Percentiles rank a stretch among this genome's conserved stretches.
Conservation (phyloP, 2,797 vertebrate species). For the Microcaecilia unicolor region DNA sequence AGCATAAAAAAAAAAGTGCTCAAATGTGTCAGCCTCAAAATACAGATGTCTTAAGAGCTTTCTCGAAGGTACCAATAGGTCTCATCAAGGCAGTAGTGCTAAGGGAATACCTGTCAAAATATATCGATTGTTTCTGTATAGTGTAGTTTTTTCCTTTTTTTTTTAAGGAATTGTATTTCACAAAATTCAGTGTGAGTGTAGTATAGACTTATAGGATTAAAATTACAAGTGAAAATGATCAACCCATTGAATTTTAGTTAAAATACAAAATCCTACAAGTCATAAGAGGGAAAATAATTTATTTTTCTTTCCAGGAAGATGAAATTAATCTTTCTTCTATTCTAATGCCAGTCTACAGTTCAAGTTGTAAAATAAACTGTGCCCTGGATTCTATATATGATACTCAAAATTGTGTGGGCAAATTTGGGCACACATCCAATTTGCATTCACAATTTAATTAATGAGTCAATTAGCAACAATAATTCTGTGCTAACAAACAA, state of each 20-base stretch:
- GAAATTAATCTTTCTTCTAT: too few species aligned
- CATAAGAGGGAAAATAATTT: too few species aligned
- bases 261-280: background rate
- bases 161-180: slow-evolving; percentile 16
- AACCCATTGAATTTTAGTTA: background rate
- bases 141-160: slow-evolving; percentile 1
- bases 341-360: too few species aligned
- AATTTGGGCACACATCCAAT: too few species aligned
- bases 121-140: slow-evolving; percentile 15
- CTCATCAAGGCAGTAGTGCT: slow-evolving; percentile 1
- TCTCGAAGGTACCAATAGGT: slow-evolving; percentile 3
- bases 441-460: too few species aligned
- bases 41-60: slow-evolving; percentile 10
- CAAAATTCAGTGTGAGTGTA: slow-evolving; percentile 1
- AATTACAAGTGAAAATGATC: slow-evolving; percentile 7
- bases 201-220: slow-evolving; percentile 18
- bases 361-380: too few species aligned
- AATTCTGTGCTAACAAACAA: too few species aligned
- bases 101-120: slow-evolving; percentile 24
- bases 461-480: too few species aligned
- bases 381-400: too few species aligned
- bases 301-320: too few species aligned
- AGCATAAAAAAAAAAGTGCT: background rate
- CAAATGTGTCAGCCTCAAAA: slow-evolving; percentile 2
- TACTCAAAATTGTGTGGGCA: too few species aligned